phyloP scores from a whole-genome alignment of 2,113 vertebrate genomes.

The Brachirus orientalis region DNA sequence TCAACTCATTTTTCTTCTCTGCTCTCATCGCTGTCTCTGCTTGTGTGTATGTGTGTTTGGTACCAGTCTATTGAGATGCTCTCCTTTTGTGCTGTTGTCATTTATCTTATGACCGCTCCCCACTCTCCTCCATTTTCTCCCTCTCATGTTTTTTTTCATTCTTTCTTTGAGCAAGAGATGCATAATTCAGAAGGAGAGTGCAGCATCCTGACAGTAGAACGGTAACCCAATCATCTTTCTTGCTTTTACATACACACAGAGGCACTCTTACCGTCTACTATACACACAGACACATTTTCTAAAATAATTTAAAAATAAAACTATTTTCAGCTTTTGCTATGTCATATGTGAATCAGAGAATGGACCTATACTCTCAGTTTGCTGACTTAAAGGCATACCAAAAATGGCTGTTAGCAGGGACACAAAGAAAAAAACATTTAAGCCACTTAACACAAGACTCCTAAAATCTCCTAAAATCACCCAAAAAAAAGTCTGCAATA shows the following conservation, averaged over 20 bases:
- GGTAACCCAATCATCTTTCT: conserved; percentile 60
- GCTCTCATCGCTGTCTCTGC: conserved; percentile 46
- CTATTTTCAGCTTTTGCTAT: too few relatives aligned
- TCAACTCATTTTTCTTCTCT: conserved; percentile 74
- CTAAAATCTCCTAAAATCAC: too few relatives aligned
- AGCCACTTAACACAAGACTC: too few relatives aligned
- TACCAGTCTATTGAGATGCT: conserved; percentile 67
- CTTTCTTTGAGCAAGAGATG: conserved; percentile 69
- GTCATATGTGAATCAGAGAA: too few relatives aligned
- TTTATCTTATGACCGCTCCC: conserved; percentile 67
- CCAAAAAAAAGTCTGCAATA: too few relatives aligned
- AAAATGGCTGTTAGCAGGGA: too few relatives aligned
- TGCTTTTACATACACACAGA: neutral
- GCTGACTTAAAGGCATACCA: too few relatives aligned
- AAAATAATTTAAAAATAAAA: too few relatives aligned
- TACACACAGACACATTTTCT: conserved; percentile 2
- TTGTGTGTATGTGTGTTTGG: conserved; percentile 25
- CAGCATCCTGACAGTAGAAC: conserved; percentile 52
- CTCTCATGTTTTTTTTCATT: conserved; percentile 53
- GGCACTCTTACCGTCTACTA: neutral
- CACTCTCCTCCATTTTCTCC: conserved; percentile 40
- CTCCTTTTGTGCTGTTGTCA: conserved; percentile 69
- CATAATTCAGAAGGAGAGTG: conserved; percentile 70
- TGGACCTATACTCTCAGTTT: too few relatives aligned
- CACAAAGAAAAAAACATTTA: too few relatives aligned